Conservation (phyloP, 2,797 vertebrate species). For the Lepus townsendii region DNA sequence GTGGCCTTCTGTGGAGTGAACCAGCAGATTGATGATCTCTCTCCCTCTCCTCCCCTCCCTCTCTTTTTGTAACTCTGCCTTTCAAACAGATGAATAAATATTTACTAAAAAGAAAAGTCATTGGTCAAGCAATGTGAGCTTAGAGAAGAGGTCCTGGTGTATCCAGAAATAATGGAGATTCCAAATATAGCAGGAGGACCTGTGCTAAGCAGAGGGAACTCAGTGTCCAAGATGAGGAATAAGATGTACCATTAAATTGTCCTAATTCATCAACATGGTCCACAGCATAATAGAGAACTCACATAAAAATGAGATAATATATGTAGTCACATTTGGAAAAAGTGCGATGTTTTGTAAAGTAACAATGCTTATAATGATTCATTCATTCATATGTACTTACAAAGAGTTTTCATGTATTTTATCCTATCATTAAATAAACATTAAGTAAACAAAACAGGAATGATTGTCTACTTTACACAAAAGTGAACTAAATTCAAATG, state of each 20-base stretch:
- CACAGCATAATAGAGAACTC: background rate
- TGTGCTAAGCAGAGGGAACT: background rate
- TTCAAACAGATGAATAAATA: too few relatives aligned
- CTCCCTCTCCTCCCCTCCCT: too few relatives aligned
- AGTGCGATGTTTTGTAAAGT: constrained; percentile 4
- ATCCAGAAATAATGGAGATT: background rate
- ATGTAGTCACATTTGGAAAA: constrained; percentile 6
- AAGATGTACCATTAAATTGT: background rate
- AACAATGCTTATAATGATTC: background rate
- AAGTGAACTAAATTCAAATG: constrained; percentile 2
- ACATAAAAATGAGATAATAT: constrained; percentile 15
- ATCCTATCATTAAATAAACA: constrained; percentile 9
- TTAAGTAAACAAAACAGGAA: background rate
- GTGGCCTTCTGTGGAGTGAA: too few relatives aligned
- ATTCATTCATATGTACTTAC: background rate
- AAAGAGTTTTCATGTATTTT: constrained; percentile 15
- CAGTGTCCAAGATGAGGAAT: background rate
- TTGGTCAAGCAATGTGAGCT: background rate
- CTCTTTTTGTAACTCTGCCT: too few relatives aligned
- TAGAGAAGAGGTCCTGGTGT: background rate
- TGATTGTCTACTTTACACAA: constrained; percentile 18
- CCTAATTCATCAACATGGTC: background rate
- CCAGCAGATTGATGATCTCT: too few relatives aligned
- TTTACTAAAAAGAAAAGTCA: too few relatives aligned
- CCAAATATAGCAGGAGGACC: background rate